Evolutionary conservation across 2,888 invertebrate species (phyloP), one percentile per base, ranked within the genome.

Genomic region (Xestoiulus laeticollis): DNA sequence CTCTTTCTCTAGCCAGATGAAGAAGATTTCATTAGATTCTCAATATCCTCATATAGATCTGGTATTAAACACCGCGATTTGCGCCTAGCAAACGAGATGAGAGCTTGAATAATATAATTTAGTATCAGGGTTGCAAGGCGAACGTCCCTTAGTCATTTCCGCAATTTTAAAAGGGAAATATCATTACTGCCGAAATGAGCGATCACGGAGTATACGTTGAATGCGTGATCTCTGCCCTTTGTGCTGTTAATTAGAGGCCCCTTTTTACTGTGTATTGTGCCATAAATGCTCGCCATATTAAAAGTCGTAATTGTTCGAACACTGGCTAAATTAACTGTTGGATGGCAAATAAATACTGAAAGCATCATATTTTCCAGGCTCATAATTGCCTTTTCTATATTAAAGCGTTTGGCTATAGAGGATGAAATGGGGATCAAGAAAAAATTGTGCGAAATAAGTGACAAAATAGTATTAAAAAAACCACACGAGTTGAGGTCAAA

Each of bases 341-440:
- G 59, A 68, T 68, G 59, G 59, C 59, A 68, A 68, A 68, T 68
- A 68, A 68, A 68, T 68, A 68, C 59, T 68, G 59, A 68, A 68
- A 68, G 59, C 59, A 22, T 68, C 59, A n/a, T 68, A 68, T 68
- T 68, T 68, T 68, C 59, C 26, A 26, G n/a, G 59, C 22, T 68
- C 59, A 68, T 68, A 68, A 68, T 68, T 68, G 59, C 59, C 59
- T 68, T 68, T 68, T 68, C 59, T 68, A 68, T 68, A 68, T 68
- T 22, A 68, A 68, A 68, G 22, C n/a, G 22, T n/a, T 68, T 59
- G 53, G 59, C 22, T 22, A 5, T n/a, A 68, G 22, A 68, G 22
- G 22, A 68, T 68, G 22, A 68, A 68, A 68, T 22, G 22, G 22
- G 59, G 59, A 22, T 68, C 6, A 6, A 68, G 22, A n/a, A 10